phyloP scores from a whole-genome alignment of 2,113 vertebrate genomes.

The Pontoporia blainvillei region DNA sequence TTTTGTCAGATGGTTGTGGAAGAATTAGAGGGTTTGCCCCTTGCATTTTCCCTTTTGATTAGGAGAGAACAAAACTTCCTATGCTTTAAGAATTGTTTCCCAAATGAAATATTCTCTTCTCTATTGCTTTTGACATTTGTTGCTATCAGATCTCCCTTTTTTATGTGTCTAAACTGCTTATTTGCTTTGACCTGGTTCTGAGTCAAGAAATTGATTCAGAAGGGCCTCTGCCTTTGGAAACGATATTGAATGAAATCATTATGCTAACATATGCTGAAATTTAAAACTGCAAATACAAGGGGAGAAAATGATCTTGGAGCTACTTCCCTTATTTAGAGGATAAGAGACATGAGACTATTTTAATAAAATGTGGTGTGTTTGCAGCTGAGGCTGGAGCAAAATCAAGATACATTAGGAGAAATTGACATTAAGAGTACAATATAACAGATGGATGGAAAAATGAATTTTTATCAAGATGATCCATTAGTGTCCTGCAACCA shows the following conservation, averaged over 20 bases:
- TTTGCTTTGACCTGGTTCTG: conserved; percentile 58
- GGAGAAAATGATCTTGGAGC: conserved; percentile 42
- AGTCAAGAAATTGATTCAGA: conserved; percentile 63
- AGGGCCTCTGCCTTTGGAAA: conserved; percentile 51
- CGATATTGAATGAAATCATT: conserved; percentile 62
- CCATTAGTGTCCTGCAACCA: conserved; percentile 68
- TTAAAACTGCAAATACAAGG: conserved; percentile 49
- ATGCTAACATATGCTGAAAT: conserved; percentile 63
- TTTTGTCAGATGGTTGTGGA: conserved; percentile 24
- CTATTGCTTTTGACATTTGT: conserved; percentile 52
- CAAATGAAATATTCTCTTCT: conserved; percentile 47
- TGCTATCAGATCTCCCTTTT: conserved; percentile 13
- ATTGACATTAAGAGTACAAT: conserved; percentile 67
- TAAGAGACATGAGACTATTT: conserved; percentile 54
- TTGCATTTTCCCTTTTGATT: conserved; percentile 19
- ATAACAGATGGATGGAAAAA: conserved; percentile 72
- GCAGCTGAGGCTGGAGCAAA: neutral
- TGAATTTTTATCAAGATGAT: conserved; percentile 70
- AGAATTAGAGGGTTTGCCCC: neutral
- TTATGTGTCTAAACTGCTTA: conserved; percentile 52
- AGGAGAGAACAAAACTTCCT: conserved; percentile 28
- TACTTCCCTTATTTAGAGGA: conserved; percentile 36
- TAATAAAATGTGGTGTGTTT: conserved; percentile 58
- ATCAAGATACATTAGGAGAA: conserved; percentile 65
- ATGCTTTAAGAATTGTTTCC: conserved; percentile 42